These are phyloP conservation scores for Mirza zaza DNA, from an alignment of 2,113 vertebrate genomes.

Conservation along the genomic window DNA sequence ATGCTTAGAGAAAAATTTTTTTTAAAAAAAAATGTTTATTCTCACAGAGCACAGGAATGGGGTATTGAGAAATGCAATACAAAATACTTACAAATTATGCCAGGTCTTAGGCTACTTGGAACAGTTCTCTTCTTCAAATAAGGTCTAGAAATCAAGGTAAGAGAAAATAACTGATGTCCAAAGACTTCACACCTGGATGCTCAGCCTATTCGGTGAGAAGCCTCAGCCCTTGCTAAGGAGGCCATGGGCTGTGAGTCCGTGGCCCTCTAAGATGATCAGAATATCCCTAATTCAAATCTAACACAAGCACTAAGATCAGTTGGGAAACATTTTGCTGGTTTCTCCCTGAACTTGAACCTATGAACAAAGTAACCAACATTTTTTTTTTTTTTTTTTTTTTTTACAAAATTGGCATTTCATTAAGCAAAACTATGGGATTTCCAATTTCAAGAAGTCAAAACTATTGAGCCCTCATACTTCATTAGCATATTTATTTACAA, in stretches of 20 bases:
- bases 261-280: neutral
- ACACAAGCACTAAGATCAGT: accelerated
- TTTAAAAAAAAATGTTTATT: neutral
- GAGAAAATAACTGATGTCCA: neutral
- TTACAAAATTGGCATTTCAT: neutral
- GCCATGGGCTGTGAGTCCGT: neutral
- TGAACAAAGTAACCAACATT: neutral
- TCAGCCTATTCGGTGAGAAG: accelerated
- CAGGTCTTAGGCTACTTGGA: neutral
- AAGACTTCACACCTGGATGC: neutral
- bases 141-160: neutral
- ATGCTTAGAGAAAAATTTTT: neutral
- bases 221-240: too few species aligned
- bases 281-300: neutral
- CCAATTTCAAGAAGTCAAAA: neutral
- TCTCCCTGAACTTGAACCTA: neutral
- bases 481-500: neutral
- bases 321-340: neutral
- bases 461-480: neutral
- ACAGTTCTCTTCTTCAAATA: neutral
- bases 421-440: neutral
- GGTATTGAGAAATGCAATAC: neutral
- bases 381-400: neutral
- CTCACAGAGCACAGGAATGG: neutral
- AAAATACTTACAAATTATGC: neutral